Evolutionary conservation across 2,797 vertebrate species (phyloP).

Genomic region (Gobio occitaniae): DNA sequence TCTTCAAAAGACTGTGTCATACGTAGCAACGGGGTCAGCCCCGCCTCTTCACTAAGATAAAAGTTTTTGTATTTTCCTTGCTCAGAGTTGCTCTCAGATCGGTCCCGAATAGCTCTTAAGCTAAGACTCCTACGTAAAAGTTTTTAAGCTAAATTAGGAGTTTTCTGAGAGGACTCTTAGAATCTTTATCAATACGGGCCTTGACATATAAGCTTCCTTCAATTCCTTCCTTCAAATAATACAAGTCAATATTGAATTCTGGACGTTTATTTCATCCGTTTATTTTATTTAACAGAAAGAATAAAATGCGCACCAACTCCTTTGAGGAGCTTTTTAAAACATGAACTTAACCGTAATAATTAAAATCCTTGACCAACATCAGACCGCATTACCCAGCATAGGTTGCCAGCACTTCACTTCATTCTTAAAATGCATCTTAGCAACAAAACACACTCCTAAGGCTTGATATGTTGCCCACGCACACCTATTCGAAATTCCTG

Average conservation of each 20-base stretch:
- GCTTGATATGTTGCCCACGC: slow-evolving; percentile 34
- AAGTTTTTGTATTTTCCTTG: too few species aligned
- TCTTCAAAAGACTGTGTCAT: too few species aligned
- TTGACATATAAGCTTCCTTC: neutral
- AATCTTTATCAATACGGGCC: too few species aligned
- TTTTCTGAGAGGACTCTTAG: too few species aligned
- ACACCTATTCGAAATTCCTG: slow-evolving; percentile 28
- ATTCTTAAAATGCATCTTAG: slow-evolving; percentile 12
- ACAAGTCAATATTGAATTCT: neutral
- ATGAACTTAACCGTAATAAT: neutral
- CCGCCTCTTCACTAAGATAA: too few species aligned
- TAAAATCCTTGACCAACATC: neutral
- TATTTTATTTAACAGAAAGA: neutral
- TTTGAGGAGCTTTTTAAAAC: neutral
- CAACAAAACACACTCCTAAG: slow-evolving; percentile 8
- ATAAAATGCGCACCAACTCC: neutral
- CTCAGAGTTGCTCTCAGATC: too few species aligned
- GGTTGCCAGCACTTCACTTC: neutral
- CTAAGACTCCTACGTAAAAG: too few species aligned
- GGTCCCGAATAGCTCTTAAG: too few species aligned
- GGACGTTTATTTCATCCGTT: neutral
- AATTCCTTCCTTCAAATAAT: neutral
- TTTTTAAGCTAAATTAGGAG: too few species aligned
- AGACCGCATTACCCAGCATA: neutral
- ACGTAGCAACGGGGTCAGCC: too few species aligned